Evolutionary conservation across 2,888 invertebrate genomes (phyloP), one percentile per base, ranked within the genome.

Genomic region (Chesias legatella): DNA sequence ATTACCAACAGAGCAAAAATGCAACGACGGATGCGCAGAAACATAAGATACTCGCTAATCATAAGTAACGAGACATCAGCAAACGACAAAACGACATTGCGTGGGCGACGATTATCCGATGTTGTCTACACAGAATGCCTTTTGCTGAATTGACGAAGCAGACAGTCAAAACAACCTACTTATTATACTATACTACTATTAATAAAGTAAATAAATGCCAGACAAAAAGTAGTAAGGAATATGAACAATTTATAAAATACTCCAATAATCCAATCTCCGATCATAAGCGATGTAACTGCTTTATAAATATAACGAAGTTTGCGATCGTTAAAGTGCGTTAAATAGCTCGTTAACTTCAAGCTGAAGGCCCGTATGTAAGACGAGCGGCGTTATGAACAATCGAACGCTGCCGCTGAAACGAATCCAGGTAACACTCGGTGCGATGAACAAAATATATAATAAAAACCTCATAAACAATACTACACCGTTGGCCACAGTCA

Each of bases 101-200:
- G 81, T 77, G 71, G 81, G 79, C 70, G 73, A 54, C 58, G 63
- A 74, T 79, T 73, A 73, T 65, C 67, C 60, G 71, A 77, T 76
- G 55, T 64, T 78, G 78, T 78, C 74, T 69, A 50, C 53, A 58
- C 56, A 31, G 50, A 55, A 58, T 67, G 63, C 67, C 64, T 58
- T 62, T 60, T 55, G 58, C 58, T 53, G 53, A 59, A 56, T 62
- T 56, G 58, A 63, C 52, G 53, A 43, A 37, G 37, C 21, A 28
- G 22, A 30, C 31, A 31, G 23, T 33, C 23, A 33, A 21, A 9
- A 26, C 28, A 30, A 30, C 21, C 8, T n/a, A 1, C n/a, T 6
- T 8, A 29, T 21, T 21, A 10, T n/a, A 10, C 7, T 4, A 17
- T 17, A 17, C 13, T 8, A 1, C 20, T 8, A 20, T 20, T 8